Base-by-base conservation (phyloP, 2,797 vertebrate genomes). In the Gallinago solitaria region DNA sequence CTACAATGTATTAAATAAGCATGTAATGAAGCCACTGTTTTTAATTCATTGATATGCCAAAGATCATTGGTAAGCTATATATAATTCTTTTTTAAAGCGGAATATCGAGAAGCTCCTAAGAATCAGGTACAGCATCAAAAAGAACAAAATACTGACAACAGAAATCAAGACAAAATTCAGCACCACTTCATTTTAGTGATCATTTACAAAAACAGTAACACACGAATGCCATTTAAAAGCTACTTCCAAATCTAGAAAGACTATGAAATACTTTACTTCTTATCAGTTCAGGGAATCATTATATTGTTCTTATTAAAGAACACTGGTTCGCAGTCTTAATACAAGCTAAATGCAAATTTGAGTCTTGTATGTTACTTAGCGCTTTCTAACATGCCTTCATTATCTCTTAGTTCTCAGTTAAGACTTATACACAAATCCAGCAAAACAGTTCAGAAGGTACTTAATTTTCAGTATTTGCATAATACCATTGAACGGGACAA, bases 261-360 rank as follows among this genome's bases (percentile, higher is more conserved):
- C 64, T 15, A 54, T 53, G 11, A 61, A 67, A 77, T 57, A 43
- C 8, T 50, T 61, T 16, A 67, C 6, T 65, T 75, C 25, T 25
- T 45, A 77, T 39, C 19, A 50, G 13, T 50, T 88, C 35, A 73
- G 28, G 35, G 57, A 95, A 75, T 90, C 57, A 68, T 78, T 12
- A 47, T 67, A 84, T 78, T 77, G 39, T 87, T 95, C 86, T 83
- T 78, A 92, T 67, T 92, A 95, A 89, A 83, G 83, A 93, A 67
- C 11, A 89, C 56, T 12, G 37, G 76, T 87, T 94, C 76, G 30
- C 87, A 83, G 64, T 71, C 77, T 63, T 74, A 45, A 90, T 81
- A 87, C 54, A 92, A 89, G 75, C 74, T 73, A 74, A 95, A 96
- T 88, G 83, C 67, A 84, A 51, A 95, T 95, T 71, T 91, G 53